Evolutionary conservation across 1,140 invertebrate genomes (phyloP).

Genomic region (Tigriopus japonicus): DNA sequence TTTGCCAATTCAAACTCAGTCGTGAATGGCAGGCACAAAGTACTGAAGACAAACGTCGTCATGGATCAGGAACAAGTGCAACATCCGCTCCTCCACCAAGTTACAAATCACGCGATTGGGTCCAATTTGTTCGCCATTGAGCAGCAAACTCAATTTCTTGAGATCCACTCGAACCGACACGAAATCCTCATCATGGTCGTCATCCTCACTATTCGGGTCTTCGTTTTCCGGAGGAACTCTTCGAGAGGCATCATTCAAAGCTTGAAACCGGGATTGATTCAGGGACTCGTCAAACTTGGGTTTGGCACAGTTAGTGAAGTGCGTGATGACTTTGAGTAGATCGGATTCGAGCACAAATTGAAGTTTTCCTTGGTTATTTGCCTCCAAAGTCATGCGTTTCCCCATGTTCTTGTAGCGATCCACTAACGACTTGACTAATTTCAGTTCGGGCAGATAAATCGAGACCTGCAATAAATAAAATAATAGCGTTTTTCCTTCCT

Average conservation of each 20-base stretch:
- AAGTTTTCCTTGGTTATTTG: neutral
- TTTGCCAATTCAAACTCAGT: neutral
- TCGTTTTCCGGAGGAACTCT: too few relatives aligned
- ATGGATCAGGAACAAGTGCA: conserved; percentile 36
- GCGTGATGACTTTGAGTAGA: neutral
- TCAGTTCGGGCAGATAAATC: neutral
- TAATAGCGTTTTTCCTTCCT: too few relatives aligned
- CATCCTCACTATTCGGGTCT: neutral
- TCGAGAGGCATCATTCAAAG: too few relatives aligned
- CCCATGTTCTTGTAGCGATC: neutral
- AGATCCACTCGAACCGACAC: neutral
- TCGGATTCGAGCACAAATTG: neutral
- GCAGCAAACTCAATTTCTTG: neutral
- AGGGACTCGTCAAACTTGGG: too few relatives aligned
- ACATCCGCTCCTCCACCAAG: conserved; percentile 30
- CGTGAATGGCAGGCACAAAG: conserved; percentile 31
- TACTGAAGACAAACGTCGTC: conserved; percentile 39
- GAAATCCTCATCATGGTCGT: neutral
- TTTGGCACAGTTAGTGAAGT: neutral
- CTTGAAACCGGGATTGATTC: too few relatives aligned
- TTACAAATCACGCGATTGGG: conserved; percentile 18
- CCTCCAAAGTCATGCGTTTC: neutral
- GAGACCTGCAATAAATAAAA: neutral
- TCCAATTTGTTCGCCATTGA: neutral
- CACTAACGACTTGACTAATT: neutral